Percentiles rank a stretch among this genome's conserved stretches.
Conservation (phyloP, 2,113 vertebrate species). For the Microcebus murinus region DNA sequence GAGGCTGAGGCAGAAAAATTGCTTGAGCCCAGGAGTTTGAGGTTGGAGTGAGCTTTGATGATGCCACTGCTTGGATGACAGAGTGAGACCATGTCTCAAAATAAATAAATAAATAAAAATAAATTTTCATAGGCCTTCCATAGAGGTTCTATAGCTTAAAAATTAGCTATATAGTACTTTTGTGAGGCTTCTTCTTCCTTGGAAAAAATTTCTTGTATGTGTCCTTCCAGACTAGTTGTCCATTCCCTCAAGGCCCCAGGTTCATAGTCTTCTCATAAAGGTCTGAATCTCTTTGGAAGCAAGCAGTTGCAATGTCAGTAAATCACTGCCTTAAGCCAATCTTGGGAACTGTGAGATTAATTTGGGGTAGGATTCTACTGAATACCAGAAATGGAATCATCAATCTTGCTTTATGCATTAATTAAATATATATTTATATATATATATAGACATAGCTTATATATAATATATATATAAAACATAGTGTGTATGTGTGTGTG, state of each 20-base stretch:
- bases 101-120: too few species aligned
- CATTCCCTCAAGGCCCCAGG: background rate
- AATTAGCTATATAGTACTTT: background rate
- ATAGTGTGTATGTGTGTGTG: too few species aligned
- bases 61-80: too few species aligned
- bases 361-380: background rate
- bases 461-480: too few species aligned
- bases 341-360: background rate
- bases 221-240: background rate
- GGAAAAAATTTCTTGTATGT: background rate
- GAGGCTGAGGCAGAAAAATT: too few species aligned
- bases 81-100: too few species aligned
- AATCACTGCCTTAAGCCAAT: background rate
- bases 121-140: background rate
- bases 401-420: background rate
- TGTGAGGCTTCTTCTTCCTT: accelerated
- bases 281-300: background rate
- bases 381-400: background rate
- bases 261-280: background rate
- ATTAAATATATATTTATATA: background rate
- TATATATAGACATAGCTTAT: background rate
- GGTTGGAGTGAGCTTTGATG: too few species aligned
- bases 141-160: background rate
- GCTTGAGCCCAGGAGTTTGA: too few species aligned
- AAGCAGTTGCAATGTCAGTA: background rate